Evolutionary conservation across 1,140 invertebrate genomes (phyloP).

Genomic region (Drusus annulatus): DNA sequence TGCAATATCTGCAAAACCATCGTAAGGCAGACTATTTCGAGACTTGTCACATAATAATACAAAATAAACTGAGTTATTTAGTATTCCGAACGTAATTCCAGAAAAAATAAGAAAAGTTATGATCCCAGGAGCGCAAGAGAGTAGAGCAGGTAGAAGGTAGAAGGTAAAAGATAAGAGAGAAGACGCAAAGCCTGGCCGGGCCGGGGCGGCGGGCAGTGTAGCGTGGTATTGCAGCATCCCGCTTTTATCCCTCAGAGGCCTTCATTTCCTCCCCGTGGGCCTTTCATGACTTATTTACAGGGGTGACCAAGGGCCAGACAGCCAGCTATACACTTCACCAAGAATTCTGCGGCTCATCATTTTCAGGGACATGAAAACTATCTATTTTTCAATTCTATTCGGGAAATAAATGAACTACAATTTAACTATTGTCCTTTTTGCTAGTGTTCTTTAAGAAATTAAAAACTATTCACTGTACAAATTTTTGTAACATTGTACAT

Average conservation of each 20-base stretch:
- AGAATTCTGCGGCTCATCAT: no score
- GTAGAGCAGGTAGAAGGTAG: not conserved
- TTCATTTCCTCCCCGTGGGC: constrained; percentile 38
- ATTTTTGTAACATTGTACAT: no score
- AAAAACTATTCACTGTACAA: no score
- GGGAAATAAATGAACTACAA: no score
- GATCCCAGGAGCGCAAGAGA: not conserved
- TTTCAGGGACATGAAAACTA: no score
- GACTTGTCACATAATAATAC: not conserved
- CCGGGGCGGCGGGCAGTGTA: not conserved
- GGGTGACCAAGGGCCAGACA: not conserved
- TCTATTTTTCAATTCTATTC: no score
- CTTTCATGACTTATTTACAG: constrained; percentile 12
- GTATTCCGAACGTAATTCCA: not conserved
- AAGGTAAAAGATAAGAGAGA: not conserved
- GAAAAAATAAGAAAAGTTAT: constrained; percentile 3
- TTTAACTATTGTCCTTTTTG: no score
- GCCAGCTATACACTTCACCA: no score
- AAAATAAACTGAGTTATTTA: not conserved
- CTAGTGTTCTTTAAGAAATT: no score
- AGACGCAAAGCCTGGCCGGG: no score
- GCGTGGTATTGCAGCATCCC: constrained; percentile 32
- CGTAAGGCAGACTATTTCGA: not conserved
- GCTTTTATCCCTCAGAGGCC: constrained; percentile 37
- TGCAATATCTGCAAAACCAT: no score